Conservation (phyloP, 2,888 invertebrate species). For the Luffia ferchaultella region DNA sequence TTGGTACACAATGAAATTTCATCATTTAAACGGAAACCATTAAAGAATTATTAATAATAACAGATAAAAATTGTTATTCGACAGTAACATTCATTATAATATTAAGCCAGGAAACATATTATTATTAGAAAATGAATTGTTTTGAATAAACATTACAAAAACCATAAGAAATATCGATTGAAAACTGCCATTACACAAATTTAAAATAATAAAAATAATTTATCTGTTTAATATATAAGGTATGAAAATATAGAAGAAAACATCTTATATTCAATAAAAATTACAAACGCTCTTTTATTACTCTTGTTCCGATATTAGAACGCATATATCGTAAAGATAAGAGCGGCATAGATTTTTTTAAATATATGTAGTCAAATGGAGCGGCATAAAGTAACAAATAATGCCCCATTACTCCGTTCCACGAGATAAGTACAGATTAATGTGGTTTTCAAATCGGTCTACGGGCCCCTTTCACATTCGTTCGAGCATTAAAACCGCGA, state of each 20-base stretch:
- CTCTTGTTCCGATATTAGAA: not conserved
- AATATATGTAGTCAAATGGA: conserved; percentile 31
- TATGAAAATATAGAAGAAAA: too few species aligned
- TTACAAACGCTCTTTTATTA: too few species aligned
- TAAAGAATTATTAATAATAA: too few species aligned
- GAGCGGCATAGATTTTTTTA: not conserved
- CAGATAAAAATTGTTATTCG: too few species aligned
- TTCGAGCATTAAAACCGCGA: conserved; percentile 40
- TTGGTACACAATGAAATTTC: too few species aligned
- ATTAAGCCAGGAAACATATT: too few species aligned
- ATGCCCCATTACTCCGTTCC: conserved; percentile 62
- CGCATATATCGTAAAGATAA: not conserved
- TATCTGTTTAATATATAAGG: not conserved
- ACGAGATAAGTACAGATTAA: conserved; percentile 61
- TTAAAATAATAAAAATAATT: not conserved
- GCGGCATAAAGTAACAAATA: conserved; percentile 58
- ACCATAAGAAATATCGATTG: not conserved
- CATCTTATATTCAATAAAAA: too few species aligned
- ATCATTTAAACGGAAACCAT: too few species aligned
- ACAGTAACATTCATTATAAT: too few species aligned
- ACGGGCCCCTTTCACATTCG: not conserved
- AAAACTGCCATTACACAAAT: not conserved
- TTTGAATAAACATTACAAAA: not conserved
- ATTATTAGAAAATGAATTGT: not conserved
- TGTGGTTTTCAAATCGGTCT: conserved; percentile 50